Conservation (phyloP, 2,888 invertebrate species). For the Dryobota labecula region DNA sequence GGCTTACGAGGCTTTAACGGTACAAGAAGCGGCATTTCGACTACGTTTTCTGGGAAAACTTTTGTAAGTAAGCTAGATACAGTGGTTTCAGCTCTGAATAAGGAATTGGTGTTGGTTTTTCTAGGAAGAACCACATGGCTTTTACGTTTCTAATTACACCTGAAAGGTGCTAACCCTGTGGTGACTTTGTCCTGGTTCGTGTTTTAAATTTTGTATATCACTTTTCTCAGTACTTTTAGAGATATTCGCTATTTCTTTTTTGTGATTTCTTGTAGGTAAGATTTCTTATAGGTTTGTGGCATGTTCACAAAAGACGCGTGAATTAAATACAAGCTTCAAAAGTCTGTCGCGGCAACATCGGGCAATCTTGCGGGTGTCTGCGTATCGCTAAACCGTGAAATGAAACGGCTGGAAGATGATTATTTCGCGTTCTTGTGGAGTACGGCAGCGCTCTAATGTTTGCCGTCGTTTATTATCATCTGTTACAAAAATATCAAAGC, state of each 20-base stretch:
- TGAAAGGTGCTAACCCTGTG: not conserved
- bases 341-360: not conserved
- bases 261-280: too few relatives aligned
- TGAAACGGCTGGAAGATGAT: constrained; percentile 13
- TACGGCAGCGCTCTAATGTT: constrained; percentile 3
- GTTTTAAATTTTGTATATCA: too few relatives aligned
- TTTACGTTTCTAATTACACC: not conserved
- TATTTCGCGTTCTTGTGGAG: not conserved
- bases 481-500: not conserved
- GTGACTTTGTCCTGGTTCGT: too few relatives aligned
- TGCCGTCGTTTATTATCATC: not conserved
- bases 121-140: not conserved
- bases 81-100: not conserved
- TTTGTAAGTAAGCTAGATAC: not conserved
- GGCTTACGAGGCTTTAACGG: constrained; percentile 18
- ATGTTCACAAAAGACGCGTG: not conserved
- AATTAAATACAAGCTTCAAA: not conserved
- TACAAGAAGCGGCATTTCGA: not conserved
- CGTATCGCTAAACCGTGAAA: constrained; percentile 6
- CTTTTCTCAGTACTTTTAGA: not conserved
- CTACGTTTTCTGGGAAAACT: not conserved
- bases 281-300: not conserved
- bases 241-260: too few relatives aligned
- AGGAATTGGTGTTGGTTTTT: not conserved
- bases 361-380: not conserved